Base-by-base conservation (phyloP, 2,113 vertebrate genomes). In the Chamaetylas fuelleborni region DNA sequence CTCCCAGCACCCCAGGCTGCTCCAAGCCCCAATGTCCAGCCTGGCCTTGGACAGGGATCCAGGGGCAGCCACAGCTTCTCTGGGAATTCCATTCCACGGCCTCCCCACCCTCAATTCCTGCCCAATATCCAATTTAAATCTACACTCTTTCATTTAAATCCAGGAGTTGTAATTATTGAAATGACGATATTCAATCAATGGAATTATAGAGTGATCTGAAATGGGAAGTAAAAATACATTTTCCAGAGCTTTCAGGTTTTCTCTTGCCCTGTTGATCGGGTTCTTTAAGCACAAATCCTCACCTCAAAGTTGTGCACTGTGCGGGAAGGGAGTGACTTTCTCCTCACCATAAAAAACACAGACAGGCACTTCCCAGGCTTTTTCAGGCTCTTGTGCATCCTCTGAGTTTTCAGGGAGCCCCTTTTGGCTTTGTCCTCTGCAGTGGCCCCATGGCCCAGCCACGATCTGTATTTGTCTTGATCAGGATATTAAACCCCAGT, bases 401-500 rank as follows among this genome's bases (percentile, higher is more conserved):
- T 76, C 65, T 2, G 2, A 29, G 26, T 88, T 73, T 72, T 76
- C 48, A 81, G 73, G 92, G 74, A 92, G 91, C 43, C 57, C 65
- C 62, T 73, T 31, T 4, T 6, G 64, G 70, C 78, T 84, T 86
- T 34, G 40, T 87, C 76, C 92, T 76, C 78, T n/a, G 23, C 1
- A 14, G 84, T 0, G 38, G 83, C 90, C 92, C 92, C 24, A 20
- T 74, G 96, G 84, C 74, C 76, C 6, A 11, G 18, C 29, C 82
- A 93, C 92, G 87, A 65, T 96, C 95, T 96, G 92, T 96, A 85
- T 95, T 90, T 93, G 97, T 96, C 97, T 97, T 95, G 96, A 79
- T 64, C 82, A 82, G 96, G 95, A 96, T 96, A 97, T 97, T 93
- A 97, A 97, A 92, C 81, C 88, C 83, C 90, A n/a, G 48, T 31